Base-by-base conservation (phyloP, 2,888 invertebrate genomes). In the Pimpla rufipes region DNA sequence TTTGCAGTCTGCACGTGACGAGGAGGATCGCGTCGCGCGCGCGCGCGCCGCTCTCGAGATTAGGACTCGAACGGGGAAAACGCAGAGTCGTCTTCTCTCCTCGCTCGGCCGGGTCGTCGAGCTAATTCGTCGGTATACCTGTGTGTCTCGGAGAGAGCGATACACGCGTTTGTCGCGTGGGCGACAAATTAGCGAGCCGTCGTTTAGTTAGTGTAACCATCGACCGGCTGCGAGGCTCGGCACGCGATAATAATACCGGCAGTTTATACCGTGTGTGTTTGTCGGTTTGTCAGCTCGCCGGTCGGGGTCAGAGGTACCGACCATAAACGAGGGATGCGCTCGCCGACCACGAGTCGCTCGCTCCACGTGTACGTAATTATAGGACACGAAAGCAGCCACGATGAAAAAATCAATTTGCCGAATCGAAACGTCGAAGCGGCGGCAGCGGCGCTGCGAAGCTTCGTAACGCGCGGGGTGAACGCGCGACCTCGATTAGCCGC, bases 401-500 rank as follows among this genome's bases (percentile, higher is more conserved):
- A 50, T 50, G 16, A 47, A 57, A 71, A 73, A 85, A 81, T 84
- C 75, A 81, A 75, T 83, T 79, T 81, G n/a, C 21, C 29, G 40
- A 82, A 82, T 80, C 80, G 77, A 84, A 82, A 70, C 45, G 78
- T 84, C 75, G 79, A n/a, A n/a, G n/a, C n/a, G n/a, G n/a, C n/a
- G n/a, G n/a, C n/a, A n/a, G n/a, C n/a, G n/a, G n/a, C n/a, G 82
- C 75, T 76, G 8, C 37, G 11, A 73, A 52, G 52, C 6, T 57
- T 37, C 10, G 57, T 55, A 42, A 35, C 1, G 23, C n/a, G n/a
- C 50, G 66, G 71, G 71, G 66, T 68, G 71, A 66, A 70, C 59
- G 81, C 13, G 73, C 79, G 82, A 79, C 82, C 82, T 83, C 82
- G 80, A 85, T 85, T 85, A 88, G 87, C 87, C 80, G 66, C 3